Base-by-base conservation (phyloP, 2,113 vertebrate genomes). In the Tauraco erythrolophus region DNA sequence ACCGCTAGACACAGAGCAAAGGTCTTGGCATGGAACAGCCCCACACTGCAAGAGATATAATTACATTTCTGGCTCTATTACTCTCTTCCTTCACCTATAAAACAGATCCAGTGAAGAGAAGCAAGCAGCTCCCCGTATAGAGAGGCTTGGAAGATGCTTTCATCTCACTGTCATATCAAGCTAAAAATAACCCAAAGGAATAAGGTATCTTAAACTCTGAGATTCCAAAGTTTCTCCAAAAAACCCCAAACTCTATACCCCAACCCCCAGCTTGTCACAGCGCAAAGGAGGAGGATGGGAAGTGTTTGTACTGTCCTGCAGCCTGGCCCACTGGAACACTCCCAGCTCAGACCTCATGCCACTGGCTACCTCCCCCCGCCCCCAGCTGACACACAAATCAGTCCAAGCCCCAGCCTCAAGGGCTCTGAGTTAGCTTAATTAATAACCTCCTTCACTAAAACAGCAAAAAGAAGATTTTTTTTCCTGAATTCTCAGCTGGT, bases 61-160 rank as follows among this genome's bases (percentile, higher is more conserved):
- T 93, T 77, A 70, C 69, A 53, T 77, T 84, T 84, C 60, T 56
- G n/a, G 92, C 77, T 86, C 92, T 35, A 12, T 84, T 78, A 58
- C 56, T 61, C 57, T 88, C 58, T 65, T 89, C 72, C 41, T 81
- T 91, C 94, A 66, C 57, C 82, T 94, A n/a, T 35, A 84, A 78
- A 94, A 87, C 60, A 70, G 64, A 60, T 30, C 41, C 64, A 62
- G 51, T 11, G 51, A 87, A 76, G 51, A 92, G 74, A 70, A 75
- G 84, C 27, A 83, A 89, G 72, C 33, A 53, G 56, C 11, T 84
- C 18, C 41, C 77, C 56, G 7, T 54, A 78, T 37, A 78, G 69
- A 92, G 43, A 46, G 41, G 23, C 51, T 27, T 37, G 69, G 64
- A 91, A 41, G 75, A 70, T 58, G 61, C 39, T 94, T 94, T 94